Evolutionary conservation across 1,140 invertebrate species (phyloP), one percentile per base, ranked within the genome.

Genomic region (Tetragnatha versicolor): DNA sequence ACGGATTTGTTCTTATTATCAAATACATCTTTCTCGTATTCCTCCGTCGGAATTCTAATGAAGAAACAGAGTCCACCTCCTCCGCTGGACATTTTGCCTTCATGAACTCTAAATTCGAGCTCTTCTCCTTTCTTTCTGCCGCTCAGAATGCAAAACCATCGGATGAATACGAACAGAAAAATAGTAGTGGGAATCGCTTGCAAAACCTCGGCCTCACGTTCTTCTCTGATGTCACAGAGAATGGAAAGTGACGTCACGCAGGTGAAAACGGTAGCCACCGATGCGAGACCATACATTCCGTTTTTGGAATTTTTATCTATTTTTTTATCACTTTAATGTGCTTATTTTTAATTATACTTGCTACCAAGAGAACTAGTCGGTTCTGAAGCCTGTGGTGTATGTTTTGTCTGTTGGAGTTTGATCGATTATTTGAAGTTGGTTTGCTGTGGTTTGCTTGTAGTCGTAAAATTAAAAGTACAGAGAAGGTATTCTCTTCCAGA

Each of bases 1-100:
- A 37, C 35, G 4, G 17, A n/a, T 58, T 33, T 53, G 0, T 31
- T 25, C 9, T 61, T 42, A 4, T n/a, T 14, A 39, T 77, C 73
- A 14, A 20, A 53, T 20, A 66, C 14, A 37, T 77, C 73, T 29
- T 55, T 77, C 25, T 77, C 73, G 33, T 55, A 65, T 39, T 77
- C 73, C 35, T 61, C 45, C 1, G 73, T 77, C 0, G 73, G 73
- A 14, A 77, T 45, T 4, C 73, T 45, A 53, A 77, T 77, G 9
- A 77, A 53, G 42, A 77, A 77, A 53, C 73, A 77, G 20, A 77
- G 49, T 29, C 73, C 73, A 10, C 73, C 73, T 2, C 73, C 73
- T 9, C 68, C 68, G 33, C 17, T 22, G 29, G 73, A 77, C 73
- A 77, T 77, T 37, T 22, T 60, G 7, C 22, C 22, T n/a, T 12